Percentiles rank a stretch among this genome's conserved stretches.
Conservation (phyloP, 2,888 invertebrate genomes). For the Pristionchus maxplancki region DNA sequence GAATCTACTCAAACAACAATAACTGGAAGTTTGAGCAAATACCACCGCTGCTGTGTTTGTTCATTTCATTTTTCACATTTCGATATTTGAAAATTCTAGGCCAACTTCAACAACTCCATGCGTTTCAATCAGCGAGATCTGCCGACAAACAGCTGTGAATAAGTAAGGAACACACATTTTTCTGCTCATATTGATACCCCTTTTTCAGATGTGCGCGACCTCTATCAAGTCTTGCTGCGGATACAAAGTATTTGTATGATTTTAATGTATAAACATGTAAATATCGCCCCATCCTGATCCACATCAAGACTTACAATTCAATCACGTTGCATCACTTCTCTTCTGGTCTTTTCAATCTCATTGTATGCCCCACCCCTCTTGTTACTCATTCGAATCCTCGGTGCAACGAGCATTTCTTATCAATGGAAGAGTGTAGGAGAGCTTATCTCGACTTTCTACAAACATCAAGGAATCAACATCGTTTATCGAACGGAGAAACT, state of each 20-base stretch:
- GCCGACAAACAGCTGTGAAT: no score
- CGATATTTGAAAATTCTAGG: not conserved
- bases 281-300: no score
- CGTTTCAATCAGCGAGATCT: not conserved
- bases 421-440: not conserved
- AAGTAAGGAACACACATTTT: no score
- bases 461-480: not conserved
- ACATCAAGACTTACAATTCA: no score
- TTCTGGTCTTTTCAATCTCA: not conserved
- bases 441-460: not conserved
- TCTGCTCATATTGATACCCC: no score
- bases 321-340: not conserved
- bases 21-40: not conserved
- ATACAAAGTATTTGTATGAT: not conserved
- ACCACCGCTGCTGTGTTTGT: not conserved
- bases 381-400: not conserved
- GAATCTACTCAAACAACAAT: not conserved
- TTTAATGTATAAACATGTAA: not conserved
- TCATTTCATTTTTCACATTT: not conserved
- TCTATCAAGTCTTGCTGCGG: not conserved
- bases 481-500: not conserved
- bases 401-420: not conserved
- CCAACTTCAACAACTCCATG: not conserved
- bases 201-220: not conserved
- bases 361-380: not conserved